Evolutionary conservation across 2,797 vertebrate species (phyloP).

Genomic region (Podarcis lilfordi): DNA sequence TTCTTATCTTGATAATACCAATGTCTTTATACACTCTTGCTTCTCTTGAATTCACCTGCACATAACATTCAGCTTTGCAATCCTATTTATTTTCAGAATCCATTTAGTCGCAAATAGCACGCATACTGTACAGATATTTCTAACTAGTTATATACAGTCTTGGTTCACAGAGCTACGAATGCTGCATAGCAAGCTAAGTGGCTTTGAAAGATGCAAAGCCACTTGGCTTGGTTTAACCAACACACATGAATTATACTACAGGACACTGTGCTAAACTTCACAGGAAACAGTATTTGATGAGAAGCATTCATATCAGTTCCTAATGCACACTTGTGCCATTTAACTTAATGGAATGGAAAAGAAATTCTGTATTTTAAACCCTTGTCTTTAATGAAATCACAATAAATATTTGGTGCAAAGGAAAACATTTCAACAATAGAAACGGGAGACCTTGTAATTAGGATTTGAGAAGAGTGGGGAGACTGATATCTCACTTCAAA

Average conservation of each 20-base stretch:
- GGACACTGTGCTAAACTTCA: background rate
- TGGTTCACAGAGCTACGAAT: background rate
- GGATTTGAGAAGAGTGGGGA: background rate
- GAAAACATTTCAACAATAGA: background rate
- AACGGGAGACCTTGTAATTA: background rate
- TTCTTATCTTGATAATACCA: background rate
- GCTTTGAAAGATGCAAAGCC: background rate
- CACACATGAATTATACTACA: background rate
- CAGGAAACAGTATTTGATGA: background rate
- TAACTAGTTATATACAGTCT: background rate
- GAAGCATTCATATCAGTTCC: background rate
- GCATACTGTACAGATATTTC: background rate
- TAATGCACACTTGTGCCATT: background rate
- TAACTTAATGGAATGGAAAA: background rate
- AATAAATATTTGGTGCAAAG: background rate
- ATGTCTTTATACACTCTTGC: background rate
- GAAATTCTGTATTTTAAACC: background rate
- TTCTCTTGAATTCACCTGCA: background rate
- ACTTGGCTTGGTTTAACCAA: background rate
- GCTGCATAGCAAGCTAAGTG: background rate
- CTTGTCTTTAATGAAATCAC: background rate
- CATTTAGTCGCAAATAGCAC: background rate
- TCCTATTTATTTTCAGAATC: background rate
- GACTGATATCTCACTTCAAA: background rate
- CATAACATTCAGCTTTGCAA: background rate